phyloP scores from a whole-genome alignment of 2,888 invertebrate genomes.

The Brachypterus glaber region DNA sequence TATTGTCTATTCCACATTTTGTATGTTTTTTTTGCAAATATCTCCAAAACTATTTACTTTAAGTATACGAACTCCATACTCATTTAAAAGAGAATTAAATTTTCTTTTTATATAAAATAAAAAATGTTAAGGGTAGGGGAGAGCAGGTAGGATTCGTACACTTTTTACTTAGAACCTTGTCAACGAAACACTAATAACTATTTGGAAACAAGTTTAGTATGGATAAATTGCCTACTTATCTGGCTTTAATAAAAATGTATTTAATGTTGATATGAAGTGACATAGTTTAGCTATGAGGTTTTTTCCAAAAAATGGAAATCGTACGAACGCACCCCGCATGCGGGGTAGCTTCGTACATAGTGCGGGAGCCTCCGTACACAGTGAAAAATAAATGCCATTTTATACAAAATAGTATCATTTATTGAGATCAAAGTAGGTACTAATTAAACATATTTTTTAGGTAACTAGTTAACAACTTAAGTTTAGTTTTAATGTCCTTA shows the following conservation, averaged over 20 bases:
- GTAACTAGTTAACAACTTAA: background rate
- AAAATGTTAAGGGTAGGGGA: too few species aligned
- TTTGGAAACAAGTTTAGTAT: conserved; percentile 5
- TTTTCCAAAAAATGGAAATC: conserved; percentile 7
- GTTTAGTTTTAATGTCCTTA: too few species aligned
- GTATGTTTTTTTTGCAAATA: too few species aligned
- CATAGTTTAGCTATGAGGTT: background rate
- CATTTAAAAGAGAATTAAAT: too few species aligned
- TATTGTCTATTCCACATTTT: too few species aligned
- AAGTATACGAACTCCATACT: too few species aligned
- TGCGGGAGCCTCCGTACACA: conserved; percentile 4
- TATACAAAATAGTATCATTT: too few species aligned
- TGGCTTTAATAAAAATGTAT: background rate
- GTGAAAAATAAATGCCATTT: background rate
- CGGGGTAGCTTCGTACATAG: conserved; percentile 1
- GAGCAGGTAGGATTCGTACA: conserved; percentile 10
- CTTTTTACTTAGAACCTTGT: conserved; percentile 2
- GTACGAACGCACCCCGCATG: conserved; percentile 5
- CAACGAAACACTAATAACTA: conserved; percentile 5
- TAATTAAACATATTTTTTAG: too few species aligned
- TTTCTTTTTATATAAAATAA: too few species aligned
- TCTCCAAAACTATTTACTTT: too few species aligned
- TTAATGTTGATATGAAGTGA: background rate
- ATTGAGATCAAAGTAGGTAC: too few species aligned
- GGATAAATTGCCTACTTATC: background rate